Base-by-base conservation (phyloP, 2,888 invertebrate species). In the Lasioglossum lativentre region DNA sequence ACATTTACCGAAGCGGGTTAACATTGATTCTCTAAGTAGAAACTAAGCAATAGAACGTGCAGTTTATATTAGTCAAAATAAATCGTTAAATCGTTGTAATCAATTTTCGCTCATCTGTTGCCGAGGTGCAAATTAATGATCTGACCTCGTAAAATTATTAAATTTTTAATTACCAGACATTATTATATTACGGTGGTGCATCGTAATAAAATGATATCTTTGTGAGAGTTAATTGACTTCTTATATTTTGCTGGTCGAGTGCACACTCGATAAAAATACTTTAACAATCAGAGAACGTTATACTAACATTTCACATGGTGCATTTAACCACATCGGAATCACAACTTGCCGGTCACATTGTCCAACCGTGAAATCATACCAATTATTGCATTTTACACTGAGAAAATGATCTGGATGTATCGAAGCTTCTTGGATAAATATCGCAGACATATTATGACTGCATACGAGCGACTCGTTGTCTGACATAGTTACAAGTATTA, bases 381-480 rank as follows among this genome's bases (percentile, higher is more conserved):
- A 59, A 59, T 16, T 59, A 5, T 59, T 1, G 27, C 59, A 30
- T 27, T 27, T 27, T 6, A 27, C 27, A 59, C 27, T 27, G 12
- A 5, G 27, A 16, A 59, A 27, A 14, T 6, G 27, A 6, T 59
- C 16, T 6, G 14, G 59, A 16, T 16, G 59, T 14, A 27, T 27
- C 27, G 2, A 27, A 5, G 59, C 12, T 16, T 59, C 16, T 5
- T 27, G 27, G 14, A 59, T 16, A 27, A 5, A 59, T 16, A 14
- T 16, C 5, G 14, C 27, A 59, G 59, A 27, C 14, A 27, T 59
- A 30, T 27, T 59, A 14, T 59, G 59, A 0, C 14, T 59, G 59
- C 59, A 59, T 5, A 47, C 19, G 19, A 2, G 1, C 5, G 0
- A 0, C 4, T 0, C 0, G 1, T 4, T 6, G 14, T 45, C 27